Evolutionary conservation across 2,888 invertebrate species (phyloP), one percentile per base, ranked within the genome.

Genomic region (Mycalesis mineus): DNA sequence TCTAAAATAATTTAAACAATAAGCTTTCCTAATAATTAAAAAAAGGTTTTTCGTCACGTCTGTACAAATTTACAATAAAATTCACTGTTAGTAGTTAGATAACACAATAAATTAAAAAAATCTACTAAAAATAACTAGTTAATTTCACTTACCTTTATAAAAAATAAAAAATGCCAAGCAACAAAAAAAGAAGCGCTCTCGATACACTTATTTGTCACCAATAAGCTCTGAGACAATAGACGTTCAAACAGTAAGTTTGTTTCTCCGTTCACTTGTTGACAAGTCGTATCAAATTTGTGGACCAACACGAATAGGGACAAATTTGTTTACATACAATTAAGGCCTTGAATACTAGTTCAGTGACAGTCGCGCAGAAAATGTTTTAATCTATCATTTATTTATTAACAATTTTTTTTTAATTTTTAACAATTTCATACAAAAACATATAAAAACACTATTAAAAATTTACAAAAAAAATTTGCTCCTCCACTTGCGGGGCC

Each of bases 291-390:
- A 60, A 65, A 63, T 71, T 66, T 62, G 58, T 62, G 65, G 64
- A 62, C 65, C 65, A 65, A 63, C 55, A 65, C 65, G 66, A 73
- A 72, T 71, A 64, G 66, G 65, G 59, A 55, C 67, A 61, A 64
- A 60, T 63, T 66, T 71, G 69, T 78, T 79, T 70, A 67, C 74
- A 73, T 65, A 69, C 70, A 73, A 74, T 78, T 80, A 75, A 64
- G 64, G 63, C 64, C 61, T 65, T 63, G 17, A n/a, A 42, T 51
- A 41, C 40, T 31, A 40, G 28, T 28, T 40, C 29, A 17, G 62
- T 60, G 22, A 69, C 60, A 58, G 54, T 63, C 51, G 47, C 29
- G 44, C 49, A 48, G 55, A 66, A 60, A 59, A 57, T n/a, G n/a
- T n/a, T n/a, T n/a, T n/a, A n/a, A n/a, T n/a, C n/a, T n/a, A n/a